A percentile compares a stretch with the other conserved stretches of the same genome.
phyloP scores from a whole-genome alignment of 1,140 invertebrate species.

The Lordiphosa stackelbergi region DNA sequence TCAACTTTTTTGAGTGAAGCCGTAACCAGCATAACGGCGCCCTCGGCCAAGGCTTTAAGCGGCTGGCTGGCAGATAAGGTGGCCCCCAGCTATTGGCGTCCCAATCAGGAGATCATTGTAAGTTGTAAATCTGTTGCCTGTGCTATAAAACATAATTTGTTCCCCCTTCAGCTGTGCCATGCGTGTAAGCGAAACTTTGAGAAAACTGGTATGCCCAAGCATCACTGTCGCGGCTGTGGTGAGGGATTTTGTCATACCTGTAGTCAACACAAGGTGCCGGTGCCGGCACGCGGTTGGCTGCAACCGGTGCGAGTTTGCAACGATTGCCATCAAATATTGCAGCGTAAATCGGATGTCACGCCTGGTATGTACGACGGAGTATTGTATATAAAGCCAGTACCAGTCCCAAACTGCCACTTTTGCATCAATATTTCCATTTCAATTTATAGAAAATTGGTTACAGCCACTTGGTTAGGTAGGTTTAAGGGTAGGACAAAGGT shows the following conservation, averaged over 20 bases:
- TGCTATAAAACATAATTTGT: slow-evolving; percentile 3
- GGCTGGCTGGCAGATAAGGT: slow-evolving; percentile 87
- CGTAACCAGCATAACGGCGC: slow-evolving; percentile 83
- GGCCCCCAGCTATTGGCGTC: slow-evolving; percentile 89
- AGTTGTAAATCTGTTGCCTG: too few relatives aligned
- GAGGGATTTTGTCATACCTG: slow-evolving; percentile 85
- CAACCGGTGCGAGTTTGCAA: slow-evolving; percentile 84
- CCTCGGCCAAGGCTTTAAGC: slow-evolving; percentile 83
- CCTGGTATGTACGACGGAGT: slow-evolving; percentile 44
- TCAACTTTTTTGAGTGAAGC: slow-evolving; percentile 85
- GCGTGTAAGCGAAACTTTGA: slow-evolving; percentile 81
- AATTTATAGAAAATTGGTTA: too few relatives aligned
- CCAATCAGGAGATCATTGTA: slow-evolving; percentile 86
- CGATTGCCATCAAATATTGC: slow-evolving; percentile 78
- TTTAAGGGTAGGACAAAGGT: too few relatives aligned
- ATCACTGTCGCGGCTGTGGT: slow-evolving; percentile 89
- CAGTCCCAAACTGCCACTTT: too few relatives aligned
- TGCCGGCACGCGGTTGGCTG: slow-evolving; percentile 83
- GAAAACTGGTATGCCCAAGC: slow-evolving; percentile 80
- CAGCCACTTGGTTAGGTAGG: too few relatives aligned
- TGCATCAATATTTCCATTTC: too few relatives aligned
- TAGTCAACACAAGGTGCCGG: slow-evolving; percentile 80
- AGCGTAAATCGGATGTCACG: slow-evolving; percentile 52
- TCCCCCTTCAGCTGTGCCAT: slow-evolving; percentile 80
- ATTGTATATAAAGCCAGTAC: too few relatives aligned